Base-by-base conservation (phyloP, 1,140 invertebrate genomes). In the Frieseomelitta varia region DNA sequence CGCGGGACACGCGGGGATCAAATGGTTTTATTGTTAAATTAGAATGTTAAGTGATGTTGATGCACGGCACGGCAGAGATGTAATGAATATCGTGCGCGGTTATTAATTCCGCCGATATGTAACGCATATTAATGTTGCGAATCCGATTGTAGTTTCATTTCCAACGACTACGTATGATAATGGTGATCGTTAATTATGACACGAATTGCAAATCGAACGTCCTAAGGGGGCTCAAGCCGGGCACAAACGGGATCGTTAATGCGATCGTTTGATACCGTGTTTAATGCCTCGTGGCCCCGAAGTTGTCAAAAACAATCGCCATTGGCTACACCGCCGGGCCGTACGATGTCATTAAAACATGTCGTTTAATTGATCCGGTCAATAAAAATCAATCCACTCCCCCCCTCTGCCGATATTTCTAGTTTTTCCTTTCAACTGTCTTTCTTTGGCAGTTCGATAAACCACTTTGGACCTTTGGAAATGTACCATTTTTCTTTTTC, bases 91-190 rank as follows among this genome's bases (percentile, higher is more conserved):
- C 19, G 56, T 51, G 17, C n/a, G 53, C 74, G 74, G 14, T 78
- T 67, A 69, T 69, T 78, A 83, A 78, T 83, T 78, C 34, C 39
- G 14, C 8, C 21, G 65, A 51, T 30, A 27, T 69, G 81, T 78
- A 78, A 71, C 55, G 65, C 39, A 27, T 78, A 83, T 83, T 78
- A 83, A 69, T 51, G 39, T 34, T 30, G 39, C 65, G 21, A 51
- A 83, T 78, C 58, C 75, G 55, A 83, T 78, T 83, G 75, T 83
- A 68, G 75, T 69, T 78, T 78, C 65, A 39, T 83, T 69, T 69
- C 39, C 21, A 51, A 27, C 39, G 39, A 34, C 39, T 30, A 51
- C 75, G 58, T 47, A 58, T 67, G 74, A 56, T 78, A 79, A 78
- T 69, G n/a, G 39, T 67, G 53, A 69, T 30, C 55, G 67, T 79